Conservation (phyloP, 2,888 invertebrate species). For the Microctonus brassicae region DNA sequence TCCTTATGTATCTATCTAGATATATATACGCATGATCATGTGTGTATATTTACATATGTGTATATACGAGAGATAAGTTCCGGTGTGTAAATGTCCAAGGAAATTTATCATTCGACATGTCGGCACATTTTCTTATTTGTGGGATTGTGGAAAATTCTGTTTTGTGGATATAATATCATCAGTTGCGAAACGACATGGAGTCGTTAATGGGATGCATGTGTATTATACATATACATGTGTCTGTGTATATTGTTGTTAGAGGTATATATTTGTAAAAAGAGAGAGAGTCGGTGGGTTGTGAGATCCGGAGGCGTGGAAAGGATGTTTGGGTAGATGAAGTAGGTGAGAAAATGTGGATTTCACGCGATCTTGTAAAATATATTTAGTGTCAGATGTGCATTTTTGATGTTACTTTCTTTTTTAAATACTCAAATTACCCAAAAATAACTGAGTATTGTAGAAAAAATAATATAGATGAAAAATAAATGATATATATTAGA, state of each 20-base stretch:
- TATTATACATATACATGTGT: neutral
- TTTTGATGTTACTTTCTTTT: neutral
- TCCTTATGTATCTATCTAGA: neutral
- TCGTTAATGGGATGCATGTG: slow-evolving; percentile 16
- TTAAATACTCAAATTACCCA: too few relatives aligned
- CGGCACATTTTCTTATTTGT: slow-evolving; percentile 5
- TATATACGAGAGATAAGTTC: neutral
- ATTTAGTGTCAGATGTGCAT: neutral
- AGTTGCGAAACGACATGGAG: slow-evolving; percentile 16
- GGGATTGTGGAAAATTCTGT: slow-evolving; percentile 4
- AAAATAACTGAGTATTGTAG: too few relatives aligned
- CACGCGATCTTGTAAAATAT: slow-evolving; percentile 9
- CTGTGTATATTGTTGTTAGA: too few relatives aligned
- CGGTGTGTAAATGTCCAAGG: neutral
- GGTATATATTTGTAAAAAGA: too few relatives aligned
- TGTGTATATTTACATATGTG: too few relatives aligned
- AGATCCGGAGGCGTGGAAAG: slow-evolving; percentile 4
- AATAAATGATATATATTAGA: too few relatives aligned
- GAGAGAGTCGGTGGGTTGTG: neutral
- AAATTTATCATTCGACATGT: slow-evolving; percentile 3
- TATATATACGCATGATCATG: neutral
- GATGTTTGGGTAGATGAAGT: slow-evolving; percentile 11
- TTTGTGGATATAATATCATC: slow-evolving; percentile 7
- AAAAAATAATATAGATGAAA: too few relatives aligned
- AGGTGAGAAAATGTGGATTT: slow-evolving; percentile 28